Conservation (phyloP, 2,888 invertebrate species). For the Siphlonurus alternatus region DNA sequence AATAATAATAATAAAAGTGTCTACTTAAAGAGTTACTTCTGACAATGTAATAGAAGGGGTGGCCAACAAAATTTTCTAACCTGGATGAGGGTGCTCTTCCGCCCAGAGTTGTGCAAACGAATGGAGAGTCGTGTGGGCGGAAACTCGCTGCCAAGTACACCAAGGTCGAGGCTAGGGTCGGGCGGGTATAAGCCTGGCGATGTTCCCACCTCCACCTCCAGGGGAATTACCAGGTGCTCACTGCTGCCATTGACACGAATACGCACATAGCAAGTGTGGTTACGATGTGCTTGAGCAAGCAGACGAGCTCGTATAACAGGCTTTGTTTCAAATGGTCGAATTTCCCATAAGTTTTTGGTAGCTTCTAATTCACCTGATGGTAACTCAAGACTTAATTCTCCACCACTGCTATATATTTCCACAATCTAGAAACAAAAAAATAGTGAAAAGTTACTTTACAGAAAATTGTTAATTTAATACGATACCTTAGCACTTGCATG, state of each 20-base stretch:
- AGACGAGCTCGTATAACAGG: slow-evolving; percentile 75
- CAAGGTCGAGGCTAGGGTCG: slow-evolving; percentile 66
- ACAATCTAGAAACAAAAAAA: slow-evolving; percentile 35
- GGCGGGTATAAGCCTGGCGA: slow-evolving; percentile 58
- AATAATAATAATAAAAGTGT: too few species aligned
- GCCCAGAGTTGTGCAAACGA: slow-evolving; percentile 48
- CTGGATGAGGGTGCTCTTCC: slow-evolving; percentile 46
- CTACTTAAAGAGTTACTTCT: too few species aligned
- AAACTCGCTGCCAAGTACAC: slow-evolving; percentile 55
- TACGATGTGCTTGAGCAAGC: slow-evolving; percentile 55
- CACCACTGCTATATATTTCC: slow-evolving; percentile 75
- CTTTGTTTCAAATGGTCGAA: slow-evolving; percentile 76
- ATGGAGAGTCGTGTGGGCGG: slow-evolving; percentile 42
- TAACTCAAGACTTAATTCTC: slow-evolving; percentile 75
- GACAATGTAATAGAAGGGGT: too few species aligned
- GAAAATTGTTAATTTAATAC: too few species aligned
- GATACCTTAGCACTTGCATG: too few species aligned
- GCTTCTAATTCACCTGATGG: slow-evolving; percentile 64
- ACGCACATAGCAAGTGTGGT: slow-evolving; percentile 71
- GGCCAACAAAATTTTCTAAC: too few species aligned
- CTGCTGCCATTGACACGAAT: slow-evolving; percentile 50
- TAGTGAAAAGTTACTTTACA: too few species aligned
- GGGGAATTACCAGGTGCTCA: slow-evolving; percentile 58
- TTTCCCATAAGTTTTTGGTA: slow-evolving; percentile 71
- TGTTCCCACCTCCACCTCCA: slow-evolving; percentile 62